Base-by-base conservation (phyloP, 2,113 vertebrate species). In the Oncorhynchus gorbuscha region DNA sequence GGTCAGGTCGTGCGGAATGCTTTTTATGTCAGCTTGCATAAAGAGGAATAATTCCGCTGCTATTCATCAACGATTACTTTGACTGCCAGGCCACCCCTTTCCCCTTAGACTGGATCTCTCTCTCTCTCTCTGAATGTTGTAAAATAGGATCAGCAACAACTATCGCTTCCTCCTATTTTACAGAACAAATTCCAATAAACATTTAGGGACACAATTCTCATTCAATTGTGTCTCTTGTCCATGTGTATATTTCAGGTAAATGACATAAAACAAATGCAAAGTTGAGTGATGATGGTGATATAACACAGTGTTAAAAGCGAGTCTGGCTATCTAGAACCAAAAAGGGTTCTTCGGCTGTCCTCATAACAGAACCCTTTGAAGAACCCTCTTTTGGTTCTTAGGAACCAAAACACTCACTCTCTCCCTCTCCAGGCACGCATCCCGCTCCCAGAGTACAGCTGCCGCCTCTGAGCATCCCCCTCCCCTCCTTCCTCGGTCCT, bases 11-110 rank as follows among this genome's bases (percentile, higher is more conserved):
- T 81, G 75, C 83, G 84, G 87, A 92, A 91, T 89, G 89, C 92
- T 92, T 93, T 94, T 88, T 90, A 81, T 81, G 91, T 88, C 86
- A 30, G 82, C 75, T 82, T 84, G 90, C 91, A 92, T 92, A 80
- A 84, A 82, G 71, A 91, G 87, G 87, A 89, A 91, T 92, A 86
- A 78, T 89, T 91, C 84, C 82, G 83, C 76, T 84, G 79, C 85
- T 88, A 89, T 91, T 91, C 87, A 55, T 13, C 49, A 89, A 85
- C 77, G 82, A 84, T 80, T 79, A 89, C 73, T 67, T 85, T 80
- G 87, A 90, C 84, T 77, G 77, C 76, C 76, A 77, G 79, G 49
- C 48, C 74, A 71, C 66, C 76, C 61, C 84, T 67, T 74, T 84
- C 77, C 28, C 28, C 28, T 28, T 28, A 28, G 28, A 28, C 28